These are phyloP conservation scores for Leuctra nigra DNA, from an alignment of 2,888 invertebrate genomes.

Conservation along the genomic window DNA sequence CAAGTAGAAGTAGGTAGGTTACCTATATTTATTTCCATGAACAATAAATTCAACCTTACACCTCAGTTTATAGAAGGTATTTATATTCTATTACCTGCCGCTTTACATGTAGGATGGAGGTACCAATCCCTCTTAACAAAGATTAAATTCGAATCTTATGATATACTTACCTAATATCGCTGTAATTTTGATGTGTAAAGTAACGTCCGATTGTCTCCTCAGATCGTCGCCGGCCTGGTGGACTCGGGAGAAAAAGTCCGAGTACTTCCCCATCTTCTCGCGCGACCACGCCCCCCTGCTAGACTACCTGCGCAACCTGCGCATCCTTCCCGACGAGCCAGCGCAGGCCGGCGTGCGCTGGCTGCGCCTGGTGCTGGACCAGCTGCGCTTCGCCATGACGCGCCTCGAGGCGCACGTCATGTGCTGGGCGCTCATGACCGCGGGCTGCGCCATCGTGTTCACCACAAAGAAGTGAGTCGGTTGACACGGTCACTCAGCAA, in stretches of 20 bases:
- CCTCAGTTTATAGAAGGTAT: no score
- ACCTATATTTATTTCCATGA: no score
- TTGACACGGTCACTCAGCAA: no score
- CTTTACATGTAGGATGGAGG: no score
- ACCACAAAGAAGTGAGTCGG: conserved; percentile 34
- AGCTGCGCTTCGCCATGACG: conserved; percentile 39
- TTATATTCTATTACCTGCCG: no score
- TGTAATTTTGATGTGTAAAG: not conserved
- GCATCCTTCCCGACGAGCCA: conserved; percentile 42
- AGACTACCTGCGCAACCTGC: conserved; percentile 51
- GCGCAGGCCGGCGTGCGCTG: conserved; percentile 26
- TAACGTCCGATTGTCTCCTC: not conserved
- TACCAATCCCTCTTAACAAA: no score
- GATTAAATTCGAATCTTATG: no score
- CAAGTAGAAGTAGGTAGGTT: no score
- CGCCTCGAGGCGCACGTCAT: conserved; percentile 48
- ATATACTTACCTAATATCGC: no score
- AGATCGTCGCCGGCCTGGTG: conserved; percentile 38
- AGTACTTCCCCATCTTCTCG: conserved; percentile 54
- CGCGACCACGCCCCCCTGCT: conserved; percentile 50
- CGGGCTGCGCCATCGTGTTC: conserved; percentile 49
- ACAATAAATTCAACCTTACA: no score
- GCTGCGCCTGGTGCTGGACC: conserved; percentile 39
- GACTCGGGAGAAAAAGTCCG: conserved; percentile 48
- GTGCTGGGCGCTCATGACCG: conserved; percentile 49